Base-by-base conservation (phyloP, 2,797 vertebrate species). In the Hapalemur alaotrensis region DNA sequence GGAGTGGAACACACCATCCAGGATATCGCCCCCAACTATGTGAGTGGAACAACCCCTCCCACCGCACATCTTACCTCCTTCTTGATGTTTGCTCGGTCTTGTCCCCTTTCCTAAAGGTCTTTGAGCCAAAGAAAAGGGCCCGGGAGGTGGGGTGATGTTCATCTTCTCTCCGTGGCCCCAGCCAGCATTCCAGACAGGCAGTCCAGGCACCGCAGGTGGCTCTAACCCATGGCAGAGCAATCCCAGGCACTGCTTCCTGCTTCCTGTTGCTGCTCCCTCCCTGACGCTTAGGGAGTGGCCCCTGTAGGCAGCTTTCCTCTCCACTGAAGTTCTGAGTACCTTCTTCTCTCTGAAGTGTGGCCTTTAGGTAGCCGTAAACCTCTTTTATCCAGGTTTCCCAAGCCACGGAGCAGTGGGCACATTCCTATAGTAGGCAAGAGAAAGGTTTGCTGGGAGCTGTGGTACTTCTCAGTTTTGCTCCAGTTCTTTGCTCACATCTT, bases 11-110 rank as follows among this genome's bases (percentile, higher is more conserved):
- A 99, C 98, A 99, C 99, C 8, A 97, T 99, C 96, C 98, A 98
- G 96, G 99, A 99, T 97, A 99, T 99, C 83, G 99, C 99, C 95
- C 99, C 99, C 38, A 99, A 99, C 97, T 99, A 99, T 11, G 99
- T 99, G 98, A 99, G 99, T 97, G 73, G 20, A 46, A 46, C 43
- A 46, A 98, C 25, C 41, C 38, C 22, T 32, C 43, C 69, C 3
- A 8, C 28, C 6, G 57, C 17, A 9, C 8, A 2, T 38, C 52
- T 54, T 14, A n/a, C n/a, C 41, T 20, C 65, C 35, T 87, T 32
- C 57, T 65, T 30, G 22, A 6, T 67, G 5, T 50, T 52, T 32
- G 50, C 57, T 84, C 25, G 28, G 18, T 13, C 43, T 89, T 30
- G 22, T 43, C 46, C 63, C 43, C 73, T 89, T 93, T 35, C 20